Evolutionary conservation across 2,113 vertebrate genomes (phyloP).

Genomic region (Phylloscopus trochiloides): DNA sequence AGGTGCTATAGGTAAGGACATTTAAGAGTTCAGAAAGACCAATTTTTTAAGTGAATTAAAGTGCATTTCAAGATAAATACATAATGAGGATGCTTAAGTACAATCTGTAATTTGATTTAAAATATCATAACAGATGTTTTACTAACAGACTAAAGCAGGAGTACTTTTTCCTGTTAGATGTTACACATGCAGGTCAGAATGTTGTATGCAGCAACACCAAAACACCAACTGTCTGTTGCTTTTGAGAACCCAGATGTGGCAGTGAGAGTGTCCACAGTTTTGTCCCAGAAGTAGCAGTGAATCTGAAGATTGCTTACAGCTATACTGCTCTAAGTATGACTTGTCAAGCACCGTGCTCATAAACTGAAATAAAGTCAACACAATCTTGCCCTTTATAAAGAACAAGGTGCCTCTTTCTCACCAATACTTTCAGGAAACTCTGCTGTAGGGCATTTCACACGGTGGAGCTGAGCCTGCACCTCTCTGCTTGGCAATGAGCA

Average conservation of each 20-base stretch:
- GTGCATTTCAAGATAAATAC: neutral
- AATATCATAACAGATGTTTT: neutral
- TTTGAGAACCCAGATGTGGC: fast-evolving
- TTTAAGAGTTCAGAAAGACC: neutral
- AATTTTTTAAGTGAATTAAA: neutral
- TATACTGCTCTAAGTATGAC: neutral
- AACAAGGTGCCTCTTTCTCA: fast-evolving
- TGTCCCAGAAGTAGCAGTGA: neutral
- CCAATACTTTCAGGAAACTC: neutral
- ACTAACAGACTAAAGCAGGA: neutral
- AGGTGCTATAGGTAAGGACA: neutral
- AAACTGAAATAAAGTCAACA: neutral
- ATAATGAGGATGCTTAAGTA: neutral
- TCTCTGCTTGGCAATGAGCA: fast-evolving
- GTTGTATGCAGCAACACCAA: neutral
- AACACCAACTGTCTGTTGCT: fast-evolving
- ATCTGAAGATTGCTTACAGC: neutral
- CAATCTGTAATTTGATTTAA: neutral
- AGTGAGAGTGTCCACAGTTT: neutral
- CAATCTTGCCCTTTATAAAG: neutral
- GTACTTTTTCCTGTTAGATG: neutral
- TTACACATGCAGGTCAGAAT: neutral
- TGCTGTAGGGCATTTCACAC: neutral
- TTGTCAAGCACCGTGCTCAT: neutral
- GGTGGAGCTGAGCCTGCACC: neutral